Evolutionary conservation across 2,113 vertebrate genomes (phyloP), one percentile per base, ranked within the genome.

Genomic region (Chamaea fasciata): DNA sequence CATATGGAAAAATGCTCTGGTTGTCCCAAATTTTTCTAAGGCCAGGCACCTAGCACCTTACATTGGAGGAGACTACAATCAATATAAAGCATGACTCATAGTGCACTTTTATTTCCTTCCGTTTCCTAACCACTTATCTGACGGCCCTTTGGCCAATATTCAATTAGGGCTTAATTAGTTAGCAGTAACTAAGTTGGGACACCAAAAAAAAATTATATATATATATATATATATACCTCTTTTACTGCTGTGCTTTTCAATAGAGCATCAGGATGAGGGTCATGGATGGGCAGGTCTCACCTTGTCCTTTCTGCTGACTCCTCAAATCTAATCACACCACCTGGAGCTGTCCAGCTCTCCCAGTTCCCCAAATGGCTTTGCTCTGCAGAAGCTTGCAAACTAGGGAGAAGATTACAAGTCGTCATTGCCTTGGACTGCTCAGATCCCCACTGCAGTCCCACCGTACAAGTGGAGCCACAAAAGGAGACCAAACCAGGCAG

Each of bases 151-250:
- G 35, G 75, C 73, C 83, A 94, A 84, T 55, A 94, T 76, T 94
- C 67, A 85, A 65, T 75, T 83, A 96, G n/a, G 69, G 17, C 18
- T 79, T 94, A 93, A 96, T 92, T 92, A 87, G 24, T 42, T 68
- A 89, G 30, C 6, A 8, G 30, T 83, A 80, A 88, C 79, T 88
- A 39, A 63, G 28, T n/a, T 13, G 14, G 49, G 59, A 74, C 15
- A 13, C 31, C 3, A 39, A 52, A 57, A 46, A 44, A 22, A 44
- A 2, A 16, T 46, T 46, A 47, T 13, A 49, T 24, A 49, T 49
- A 49, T 47, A 47, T 24, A 24, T 15, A 50, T 50, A 50, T 50
- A 27, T 27, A 27, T 6, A 13, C 7, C 6, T 55, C 21, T 10
- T 69, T 73, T 79, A 37, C 11, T 59, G 37, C 37, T 70, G 42